Percentiles rank a stretch among this genome's conserved stretches.
Evolutionary conservation across 2,888 invertebrate genomes (phyloP).

Genomic region (Eubasilissa splendida): DNA sequence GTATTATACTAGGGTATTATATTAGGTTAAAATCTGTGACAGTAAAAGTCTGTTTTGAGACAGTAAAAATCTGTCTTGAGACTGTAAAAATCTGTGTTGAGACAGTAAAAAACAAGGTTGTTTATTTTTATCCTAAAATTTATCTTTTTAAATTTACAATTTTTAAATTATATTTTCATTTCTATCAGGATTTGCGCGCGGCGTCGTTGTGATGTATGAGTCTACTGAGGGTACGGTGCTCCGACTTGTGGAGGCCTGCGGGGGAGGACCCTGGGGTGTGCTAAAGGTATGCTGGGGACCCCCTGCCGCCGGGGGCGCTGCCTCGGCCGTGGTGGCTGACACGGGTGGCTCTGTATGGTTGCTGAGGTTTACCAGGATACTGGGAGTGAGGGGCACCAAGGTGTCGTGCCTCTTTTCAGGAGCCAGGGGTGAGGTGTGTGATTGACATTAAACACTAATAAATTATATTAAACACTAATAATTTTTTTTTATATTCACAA

Average conservation of each 20-base stretch:
- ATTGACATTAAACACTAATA: not conserved
- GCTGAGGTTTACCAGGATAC: conserved; percentile 87
- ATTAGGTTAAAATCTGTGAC: too few species aligned
- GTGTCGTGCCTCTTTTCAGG: conserved; percentile 97
- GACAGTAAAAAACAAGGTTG: too few species aligned
- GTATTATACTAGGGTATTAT: too few species aligned
- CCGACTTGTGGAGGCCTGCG: conserved; percentile 75
- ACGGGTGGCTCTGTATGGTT: conserved; percentile 97
- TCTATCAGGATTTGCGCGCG: conserved; percentile 75
- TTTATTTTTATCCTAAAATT: too few species aligned
- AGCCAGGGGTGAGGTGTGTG: conserved; percentile 90
- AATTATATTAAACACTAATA: too few species aligned
- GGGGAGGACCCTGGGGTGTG: conserved; percentile 70
- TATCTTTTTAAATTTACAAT: too few species aligned
- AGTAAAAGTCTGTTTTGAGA: too few species aligned
- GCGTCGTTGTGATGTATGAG: conserved; percentile 93
- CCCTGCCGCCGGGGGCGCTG: conserved; percentile 73
- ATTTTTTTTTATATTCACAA: too few species aligned
- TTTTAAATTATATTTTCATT: too few species aligned
- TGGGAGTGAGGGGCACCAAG: conserved; percentile 91
- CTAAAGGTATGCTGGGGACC: conserved; percentile 69
- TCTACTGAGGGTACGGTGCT: conserved; percentile 84
- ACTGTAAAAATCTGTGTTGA: too few species aligned
- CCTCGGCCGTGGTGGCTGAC: conserved; percentile 87
- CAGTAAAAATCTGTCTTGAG: too few species aligned